Conservation (phyloP, 2,113 vertebrate genomes). For the Martes martes region DNA sequence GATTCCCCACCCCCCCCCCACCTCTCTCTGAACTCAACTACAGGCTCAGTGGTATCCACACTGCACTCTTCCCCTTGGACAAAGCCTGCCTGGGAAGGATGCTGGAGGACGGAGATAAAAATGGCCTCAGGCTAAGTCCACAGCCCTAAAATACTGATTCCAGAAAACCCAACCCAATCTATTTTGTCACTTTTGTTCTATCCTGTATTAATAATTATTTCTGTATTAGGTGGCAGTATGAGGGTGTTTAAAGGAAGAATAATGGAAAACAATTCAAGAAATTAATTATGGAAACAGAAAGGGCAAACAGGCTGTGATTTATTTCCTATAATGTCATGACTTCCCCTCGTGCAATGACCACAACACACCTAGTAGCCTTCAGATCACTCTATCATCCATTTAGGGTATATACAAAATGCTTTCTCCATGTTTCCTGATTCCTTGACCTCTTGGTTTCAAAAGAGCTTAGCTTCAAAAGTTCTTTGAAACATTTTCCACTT, state of each 20-base stretch:
- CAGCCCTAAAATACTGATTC: background rate
- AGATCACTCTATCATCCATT: background rate
- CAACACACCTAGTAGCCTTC: background rate
- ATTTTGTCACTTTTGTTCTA: background rate
- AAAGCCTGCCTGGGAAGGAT: background rate
- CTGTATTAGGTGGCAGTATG: background rate
- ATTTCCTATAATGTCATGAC: background rate
- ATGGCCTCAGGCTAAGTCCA: background rate
- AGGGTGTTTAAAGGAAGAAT: background rate
- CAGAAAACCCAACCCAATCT: background rate
- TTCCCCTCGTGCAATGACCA: background rate
- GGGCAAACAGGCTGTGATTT: background rate
- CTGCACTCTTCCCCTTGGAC: background rate
- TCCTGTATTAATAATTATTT: background rate
- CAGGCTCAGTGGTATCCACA: background rate
- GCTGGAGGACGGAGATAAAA: background rate
- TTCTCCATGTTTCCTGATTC: background rate
- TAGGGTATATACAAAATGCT: background rate
- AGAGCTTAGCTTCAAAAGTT: conserved; percentile 12
- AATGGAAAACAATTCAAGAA: background rate
- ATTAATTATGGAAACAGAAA: background rate
- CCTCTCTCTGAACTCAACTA: background rate
- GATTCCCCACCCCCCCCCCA: background rate
- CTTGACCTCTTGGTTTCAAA: conserved; percentile 32
- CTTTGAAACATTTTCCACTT: conserved; percentile 1